Conservation (phyloP, 2,888 invertebrate species). For the Torymus auratus region DNA sequence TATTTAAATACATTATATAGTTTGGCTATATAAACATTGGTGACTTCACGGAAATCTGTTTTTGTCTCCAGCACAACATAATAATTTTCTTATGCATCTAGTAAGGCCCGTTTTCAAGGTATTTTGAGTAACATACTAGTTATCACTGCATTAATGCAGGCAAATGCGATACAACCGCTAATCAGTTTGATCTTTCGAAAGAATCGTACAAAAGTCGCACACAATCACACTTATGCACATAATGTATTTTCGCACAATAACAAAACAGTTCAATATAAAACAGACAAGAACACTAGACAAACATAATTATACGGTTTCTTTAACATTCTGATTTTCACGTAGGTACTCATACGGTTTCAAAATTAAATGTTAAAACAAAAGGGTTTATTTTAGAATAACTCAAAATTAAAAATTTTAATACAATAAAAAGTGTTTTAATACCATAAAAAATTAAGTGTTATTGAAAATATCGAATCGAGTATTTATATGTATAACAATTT, state of each 20-base stretch:
- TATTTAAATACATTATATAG: slow-evolving; percentile 18
- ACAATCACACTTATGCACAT: slow-evolving; percentile 37
- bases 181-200: slow-evolving; percentile 27
- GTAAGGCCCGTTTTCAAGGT: slow-evolving; percentile 71
- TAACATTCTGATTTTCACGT: too few relatives aligned
- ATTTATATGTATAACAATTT: too few relatives aligned
- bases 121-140: slow-evolving; percentile 67
- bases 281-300: too few relatives aligned
- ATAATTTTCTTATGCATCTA: slow-evolving; percentile 66
- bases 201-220: slow-evolving; percentile 29
- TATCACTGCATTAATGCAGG: slow-evolving; percentile 62
- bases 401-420: too few relatives aligned
- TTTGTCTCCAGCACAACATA: slow-evolving; percentile 48
- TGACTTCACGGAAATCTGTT: slow-evolving; percentile 7
- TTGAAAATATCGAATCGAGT: too few relatives aligned
- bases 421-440: too few relatives aligned
- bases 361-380: too few relatives aligned
- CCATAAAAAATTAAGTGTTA: too few relatives aligned
- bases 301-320: too few relatives aligned
- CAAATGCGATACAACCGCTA: slow-evolving; percentile 10
- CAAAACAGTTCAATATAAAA: too few relatives aligned
- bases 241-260: neutral
- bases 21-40: slow-evolving; percentile 29
- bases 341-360: too few relatives aligned
- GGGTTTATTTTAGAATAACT: too few relatives aligned